A percentile compares a stretch with the other conserved stretches of the same genome.
These are phyloP conservation scores for Notiomystis cincta DNA, from an alignment of 2,113 vertebrate genomes.

Conservation along the genomic window DNA sequence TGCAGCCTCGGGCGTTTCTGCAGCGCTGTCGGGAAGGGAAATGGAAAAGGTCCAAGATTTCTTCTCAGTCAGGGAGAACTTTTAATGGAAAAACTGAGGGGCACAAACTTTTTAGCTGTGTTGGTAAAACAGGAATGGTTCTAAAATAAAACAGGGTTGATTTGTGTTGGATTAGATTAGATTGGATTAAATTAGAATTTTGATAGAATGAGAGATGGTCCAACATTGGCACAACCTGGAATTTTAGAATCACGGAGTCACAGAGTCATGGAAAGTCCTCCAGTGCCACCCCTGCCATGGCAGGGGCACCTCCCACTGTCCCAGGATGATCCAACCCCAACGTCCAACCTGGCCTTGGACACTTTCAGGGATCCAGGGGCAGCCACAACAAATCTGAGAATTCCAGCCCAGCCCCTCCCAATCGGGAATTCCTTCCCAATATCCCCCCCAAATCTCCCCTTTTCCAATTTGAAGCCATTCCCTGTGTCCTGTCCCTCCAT, in stretches of 20 bases:
- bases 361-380: background rate
- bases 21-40: background rate
- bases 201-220: too few relatives aligned
- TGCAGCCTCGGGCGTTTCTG: background rate
- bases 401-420: fast-evolving
- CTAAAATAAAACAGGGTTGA: too few relatives aligned
- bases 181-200: background rate
- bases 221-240: background rate
- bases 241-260: background rate
- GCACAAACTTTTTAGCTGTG: background rate
- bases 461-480: fast-evolving
- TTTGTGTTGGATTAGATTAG: background rate
- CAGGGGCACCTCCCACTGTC: fast-evolving
- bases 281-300: background rate
- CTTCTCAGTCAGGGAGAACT: background rate
- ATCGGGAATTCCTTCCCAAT: background rate
- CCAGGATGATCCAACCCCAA: fast-evolving
- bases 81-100: background rate
- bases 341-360: fast-evolving
- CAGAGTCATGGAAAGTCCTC: background rate
- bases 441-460: fast-evolving
- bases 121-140: fast-evolving
- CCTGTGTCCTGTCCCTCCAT: background rate
- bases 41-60: background rate
- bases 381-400: background rate